These are phyloP conservation scores for Dasypogon diadema DNA, from an alignment of 2,888 invertebrate genomes.

Conservation along the genomic window DNA sequence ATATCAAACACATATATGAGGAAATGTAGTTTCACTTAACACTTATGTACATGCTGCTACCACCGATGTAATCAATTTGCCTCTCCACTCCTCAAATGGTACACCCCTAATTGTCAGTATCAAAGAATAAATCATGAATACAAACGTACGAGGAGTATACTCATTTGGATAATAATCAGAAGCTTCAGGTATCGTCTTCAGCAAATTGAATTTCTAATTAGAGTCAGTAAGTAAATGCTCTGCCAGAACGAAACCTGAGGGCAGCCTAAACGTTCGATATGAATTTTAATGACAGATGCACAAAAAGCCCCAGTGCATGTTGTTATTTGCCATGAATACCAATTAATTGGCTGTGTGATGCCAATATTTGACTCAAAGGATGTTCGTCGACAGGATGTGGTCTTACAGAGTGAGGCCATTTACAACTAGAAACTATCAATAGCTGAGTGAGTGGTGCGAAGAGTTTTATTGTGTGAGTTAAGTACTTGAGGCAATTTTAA, in stretches of 20 bases:
- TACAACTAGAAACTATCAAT: no score
- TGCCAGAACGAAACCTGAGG: neutral
- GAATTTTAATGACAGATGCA: constrained; percentile 34
- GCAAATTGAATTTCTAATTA: constrained; percentile 43
- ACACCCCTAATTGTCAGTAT: neutral
- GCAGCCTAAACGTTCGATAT: constrained; percentile 41
- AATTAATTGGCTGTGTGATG: constrained; percentile 39
- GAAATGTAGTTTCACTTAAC: neutral
- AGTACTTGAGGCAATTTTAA: no score
- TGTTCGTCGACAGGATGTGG: neutral
- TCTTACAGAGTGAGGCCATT: no score
- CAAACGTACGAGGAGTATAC: neutral
- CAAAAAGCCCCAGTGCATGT: constrained; percentile 23
- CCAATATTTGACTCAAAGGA: constrained; percentile 29
- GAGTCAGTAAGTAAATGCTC: constrained; percentile 10
- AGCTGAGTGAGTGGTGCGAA: no score
- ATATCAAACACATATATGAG: neutral
- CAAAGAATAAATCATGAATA: neutral
- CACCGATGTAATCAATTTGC: neutral
- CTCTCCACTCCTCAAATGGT: neutral
- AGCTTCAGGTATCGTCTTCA: constrained; percentile 34
- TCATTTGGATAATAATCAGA: constrained; percentile 41
- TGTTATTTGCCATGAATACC: constrained; percentile 41
- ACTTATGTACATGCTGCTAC: neutral
- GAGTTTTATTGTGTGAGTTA: no score